These are phyloP conservation scores for Apteryx owenii DNA, from an alignment of 2,113 vertebrate species.

Conservation along the genomic window DNA sequence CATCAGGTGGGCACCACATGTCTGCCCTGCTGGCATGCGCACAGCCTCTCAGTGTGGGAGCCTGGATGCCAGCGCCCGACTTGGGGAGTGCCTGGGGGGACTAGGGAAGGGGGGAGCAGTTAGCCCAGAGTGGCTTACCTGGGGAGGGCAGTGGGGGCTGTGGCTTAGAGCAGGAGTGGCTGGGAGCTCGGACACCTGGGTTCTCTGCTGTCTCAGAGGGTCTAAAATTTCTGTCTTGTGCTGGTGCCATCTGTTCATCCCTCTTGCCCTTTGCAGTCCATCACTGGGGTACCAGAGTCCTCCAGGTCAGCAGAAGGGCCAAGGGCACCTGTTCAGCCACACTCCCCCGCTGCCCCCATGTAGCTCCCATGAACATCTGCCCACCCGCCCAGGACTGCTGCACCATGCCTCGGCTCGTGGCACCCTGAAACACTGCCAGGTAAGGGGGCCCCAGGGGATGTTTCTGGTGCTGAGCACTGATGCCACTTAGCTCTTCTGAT, in stretches of 20 bases:
- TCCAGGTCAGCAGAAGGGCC: slow-evolving; percentile 85
- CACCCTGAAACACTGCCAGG: slow-evolving; percentile 87
- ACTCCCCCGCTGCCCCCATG: slow-evolving; percentile 64
- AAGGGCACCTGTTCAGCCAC: slow-evolving; percentile 81
- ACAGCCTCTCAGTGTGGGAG: background rate
- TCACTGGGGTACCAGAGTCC: slow-evolving; percentile 88
- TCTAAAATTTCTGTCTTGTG: background rate
- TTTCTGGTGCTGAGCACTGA: no score
- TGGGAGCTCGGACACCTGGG: background rate
- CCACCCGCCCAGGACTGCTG: slow-evolving; percentile 65
- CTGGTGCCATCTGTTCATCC: background rate
- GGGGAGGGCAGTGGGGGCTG: background rate
- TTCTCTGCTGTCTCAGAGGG: background rate
- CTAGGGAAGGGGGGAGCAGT: background rate
- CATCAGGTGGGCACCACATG: slow-evolving; percentile 85
- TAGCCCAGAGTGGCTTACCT: background rate
- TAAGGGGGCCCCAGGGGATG: slow-evolving; percentile 62
- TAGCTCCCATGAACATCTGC: slow-evolving; percentile 79
- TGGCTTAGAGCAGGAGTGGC: background rate
- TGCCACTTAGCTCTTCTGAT: no score
- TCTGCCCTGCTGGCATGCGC: background rate
- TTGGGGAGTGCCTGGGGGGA: background rate
- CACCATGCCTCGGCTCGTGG: slow-evolving; percentile 76
- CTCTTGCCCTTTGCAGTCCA: slow-evolving; percentile 78
- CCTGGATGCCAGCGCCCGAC: background rate